Evolutionary conservation across 2,113 vertebrate species (phyloP).

Genomic region (Rhea pennata): DNA sequence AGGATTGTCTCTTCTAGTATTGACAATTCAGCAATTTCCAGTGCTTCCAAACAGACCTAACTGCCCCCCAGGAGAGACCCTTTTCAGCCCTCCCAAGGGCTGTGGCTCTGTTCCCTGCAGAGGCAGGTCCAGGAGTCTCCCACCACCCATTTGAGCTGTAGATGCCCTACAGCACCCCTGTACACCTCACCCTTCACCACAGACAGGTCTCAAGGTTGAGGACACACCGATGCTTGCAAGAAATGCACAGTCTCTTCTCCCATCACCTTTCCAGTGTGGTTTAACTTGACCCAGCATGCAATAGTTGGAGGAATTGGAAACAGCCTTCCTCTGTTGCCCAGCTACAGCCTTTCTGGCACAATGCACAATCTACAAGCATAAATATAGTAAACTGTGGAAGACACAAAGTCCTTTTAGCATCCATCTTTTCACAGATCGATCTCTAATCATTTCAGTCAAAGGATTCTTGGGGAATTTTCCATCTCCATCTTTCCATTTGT

Average conservation of each 20-base stretch:
- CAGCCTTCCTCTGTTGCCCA: background rate
- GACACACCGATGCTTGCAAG: background rate
- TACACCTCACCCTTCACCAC: background rate
- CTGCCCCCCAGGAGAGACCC: background rate
- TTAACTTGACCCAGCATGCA: background rate
- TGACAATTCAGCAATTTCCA: background rate
- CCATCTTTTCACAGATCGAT: background rate
- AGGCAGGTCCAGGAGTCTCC: background rate
- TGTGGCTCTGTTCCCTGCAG: background rate
- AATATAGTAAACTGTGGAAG: background rate
- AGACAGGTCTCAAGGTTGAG: background rate
- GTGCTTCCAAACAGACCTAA: background rate
- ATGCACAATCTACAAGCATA: background rate
- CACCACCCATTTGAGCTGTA: rapidly evolving
- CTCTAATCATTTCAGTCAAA: background rate
- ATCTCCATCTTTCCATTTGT: background rate
- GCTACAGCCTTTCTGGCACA: background rate
- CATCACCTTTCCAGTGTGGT: background rate
- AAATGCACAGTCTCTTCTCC: background rate
- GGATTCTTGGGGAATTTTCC: background rate
- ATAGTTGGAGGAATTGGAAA: background rate
- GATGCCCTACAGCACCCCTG: background rate
- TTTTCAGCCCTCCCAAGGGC: background rate
- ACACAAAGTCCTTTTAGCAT: background rate
- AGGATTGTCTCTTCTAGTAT: background rate